phyloP scores from a whole-genome alignment of 2,113 vertebrate species.

The Psephotus haematonotus region DNA sequence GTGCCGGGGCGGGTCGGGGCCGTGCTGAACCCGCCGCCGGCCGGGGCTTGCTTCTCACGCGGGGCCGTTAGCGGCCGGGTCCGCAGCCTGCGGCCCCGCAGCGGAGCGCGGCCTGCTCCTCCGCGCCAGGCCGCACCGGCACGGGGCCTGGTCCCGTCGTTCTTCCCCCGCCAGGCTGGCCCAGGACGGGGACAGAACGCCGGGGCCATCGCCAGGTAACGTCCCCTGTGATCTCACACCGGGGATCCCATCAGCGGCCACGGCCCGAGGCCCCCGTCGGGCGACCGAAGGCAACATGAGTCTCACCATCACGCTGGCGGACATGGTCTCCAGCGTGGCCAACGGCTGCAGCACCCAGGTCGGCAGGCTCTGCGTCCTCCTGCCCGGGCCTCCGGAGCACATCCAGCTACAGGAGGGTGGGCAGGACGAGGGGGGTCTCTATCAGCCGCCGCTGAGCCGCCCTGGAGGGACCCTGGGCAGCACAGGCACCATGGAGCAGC shows the following conservation, averaged over 20 bases:
- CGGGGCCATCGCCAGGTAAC: neutral
- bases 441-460: neutral
- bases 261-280: neutral
- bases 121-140: neutral
- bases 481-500: neutral
- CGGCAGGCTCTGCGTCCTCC: neutral
- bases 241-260: neutral
- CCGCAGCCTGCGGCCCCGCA: too few relatives aligned
- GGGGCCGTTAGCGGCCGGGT: too few relatives aligned
- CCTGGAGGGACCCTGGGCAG: neutral
- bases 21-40: neutral
- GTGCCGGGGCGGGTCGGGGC: neutral
- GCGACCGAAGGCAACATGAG: neutral
- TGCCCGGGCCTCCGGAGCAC: conserved; percentile 63
- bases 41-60: neutral
- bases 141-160: neutral
- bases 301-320: neutral
- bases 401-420: conserved; percentile 4
- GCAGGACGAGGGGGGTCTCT: neutral
- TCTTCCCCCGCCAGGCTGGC: too few relatives aligned
- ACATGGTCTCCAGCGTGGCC: neutral
- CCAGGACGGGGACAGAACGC: neutral
- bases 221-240: neutral
- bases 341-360: neutral
- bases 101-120: neutral